These are phyloP conservation scores for Zaprionus africanus DNA, from an alignment of 1,140 invertebrate species.

Conservation along the genomic window DNA sequence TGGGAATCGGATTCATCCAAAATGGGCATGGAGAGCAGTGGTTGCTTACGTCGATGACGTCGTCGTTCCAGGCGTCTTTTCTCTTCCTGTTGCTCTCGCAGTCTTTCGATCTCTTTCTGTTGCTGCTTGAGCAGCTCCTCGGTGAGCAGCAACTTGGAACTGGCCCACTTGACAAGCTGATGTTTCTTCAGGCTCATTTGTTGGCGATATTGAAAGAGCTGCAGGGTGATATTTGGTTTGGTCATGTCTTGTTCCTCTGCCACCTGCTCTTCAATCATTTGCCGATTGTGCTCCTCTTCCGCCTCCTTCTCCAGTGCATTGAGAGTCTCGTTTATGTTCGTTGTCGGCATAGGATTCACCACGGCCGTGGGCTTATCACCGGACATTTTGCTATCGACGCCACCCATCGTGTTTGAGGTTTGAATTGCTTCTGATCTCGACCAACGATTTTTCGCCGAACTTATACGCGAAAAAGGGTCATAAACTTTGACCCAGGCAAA, in stretches of 20 bases:
- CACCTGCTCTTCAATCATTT: background rate
- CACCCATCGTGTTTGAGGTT: conserved; percentile 53
- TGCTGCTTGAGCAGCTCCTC: conserved; percentile 68
- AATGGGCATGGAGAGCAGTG: background rate
- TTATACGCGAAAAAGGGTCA: conserved; percentile 45
- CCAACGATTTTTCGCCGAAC: conserved; percentile 11
- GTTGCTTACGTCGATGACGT: background rate
- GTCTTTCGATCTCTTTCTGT: conserved; percentile 27
- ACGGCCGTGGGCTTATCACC: conserved; percentile 34
- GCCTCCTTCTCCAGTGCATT: background rate
- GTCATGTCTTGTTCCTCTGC: background rate
- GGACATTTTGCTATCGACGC: conserved; percentile 45
- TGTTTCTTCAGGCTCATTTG: conserved; percentile 59
- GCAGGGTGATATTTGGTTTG: conserved; percentile 43
- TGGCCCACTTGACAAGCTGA: conserved; percentile 70
- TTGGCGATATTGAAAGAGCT: conserved; percentile 67
- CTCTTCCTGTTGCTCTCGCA: conserved; percentile 14
- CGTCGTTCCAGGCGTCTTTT: background rate
- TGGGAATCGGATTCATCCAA: conserved; percentile 24
- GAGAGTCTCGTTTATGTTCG: conserved; percentile 7
- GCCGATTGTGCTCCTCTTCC: background rate
- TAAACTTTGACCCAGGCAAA: background rate
- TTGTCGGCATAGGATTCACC: conserved; percentile 12
- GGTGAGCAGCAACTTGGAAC: conserved; percentile 66
- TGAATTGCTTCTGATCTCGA: conserved; percentile 60